Evolutionary conservation across 2,113 vertebrate species (phyloP).

Genomic region (Motacilla alba): DNA sequence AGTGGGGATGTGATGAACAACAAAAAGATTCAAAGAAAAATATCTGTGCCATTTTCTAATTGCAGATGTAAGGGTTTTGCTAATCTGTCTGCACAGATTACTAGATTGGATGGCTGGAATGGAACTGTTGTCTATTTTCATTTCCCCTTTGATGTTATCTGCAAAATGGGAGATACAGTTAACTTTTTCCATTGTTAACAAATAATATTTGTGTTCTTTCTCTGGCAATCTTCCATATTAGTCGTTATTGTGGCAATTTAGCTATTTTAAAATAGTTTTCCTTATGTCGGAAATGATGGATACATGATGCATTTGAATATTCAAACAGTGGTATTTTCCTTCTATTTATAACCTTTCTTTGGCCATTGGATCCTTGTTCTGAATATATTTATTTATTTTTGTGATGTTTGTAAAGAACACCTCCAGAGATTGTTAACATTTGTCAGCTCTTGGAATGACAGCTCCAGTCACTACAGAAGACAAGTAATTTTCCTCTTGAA

Average conservation of each 20-base stretch:
- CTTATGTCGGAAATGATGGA: neutral
- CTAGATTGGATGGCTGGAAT: neutral
- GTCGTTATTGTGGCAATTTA: neutral
- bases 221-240: neutral
- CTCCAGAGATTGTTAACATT: slow-evolving; percentile 73
- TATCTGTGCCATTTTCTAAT: neutral
- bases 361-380: slow-evolving; percentile 45
- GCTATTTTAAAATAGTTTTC: neutral
- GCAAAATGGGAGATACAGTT: neutral
- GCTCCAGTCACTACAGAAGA: slow-evolving; percentile 72
- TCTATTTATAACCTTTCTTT: slow-evolving; percentile 50
- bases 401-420: slow-evolving; percentile 59
- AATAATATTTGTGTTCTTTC: neutral
- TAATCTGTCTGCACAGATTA: neutral
- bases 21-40: neutral
- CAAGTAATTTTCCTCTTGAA: slow-evolving; percentile 74
- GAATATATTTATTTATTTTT: slow-evolving; percentile 69
- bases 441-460: slow-evolving; percentile 74
- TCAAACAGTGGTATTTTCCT: neutral
- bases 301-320: neutral
- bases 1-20: neutral
- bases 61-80: neutral
- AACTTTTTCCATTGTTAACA: neutral
- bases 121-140: neutral
- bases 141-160: neutral